A percentile compares a stretch with the other conserved stretches of the same genome.
Evolutionary conservation across 2,888 invertebrate genomes (phyloP).

Genomic region (Carcina quercana): DNA sequence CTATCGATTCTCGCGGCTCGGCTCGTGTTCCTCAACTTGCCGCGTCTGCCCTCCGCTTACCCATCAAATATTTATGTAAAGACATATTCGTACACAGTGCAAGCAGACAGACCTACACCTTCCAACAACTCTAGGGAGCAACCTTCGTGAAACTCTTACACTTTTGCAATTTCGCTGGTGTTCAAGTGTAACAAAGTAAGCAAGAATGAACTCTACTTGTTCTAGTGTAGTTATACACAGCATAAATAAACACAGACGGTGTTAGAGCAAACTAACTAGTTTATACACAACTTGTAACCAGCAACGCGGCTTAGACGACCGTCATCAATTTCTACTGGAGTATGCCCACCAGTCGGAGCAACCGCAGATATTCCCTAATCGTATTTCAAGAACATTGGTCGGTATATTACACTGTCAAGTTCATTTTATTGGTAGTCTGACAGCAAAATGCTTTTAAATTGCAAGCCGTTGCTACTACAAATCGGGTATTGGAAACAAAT

Average conservation of each 20-base stretch:
- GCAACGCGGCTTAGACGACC: slow-evolving; percentile 18
- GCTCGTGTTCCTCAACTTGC: slow-evolving; percentile 23
- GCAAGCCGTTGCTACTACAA: too few relatives aligned
- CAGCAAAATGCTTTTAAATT: too few relatives aligned
- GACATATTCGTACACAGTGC: slow-evolving; percentile 25
- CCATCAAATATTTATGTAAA: slow-evolving; percentile 55
- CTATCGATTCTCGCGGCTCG: slow-evolving; percentile 40
- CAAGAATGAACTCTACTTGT: too few relatives aligned
- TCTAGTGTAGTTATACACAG: too few relatives aligned
- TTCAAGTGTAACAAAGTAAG: too few relatives aligned
- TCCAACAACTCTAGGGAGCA: neutral
- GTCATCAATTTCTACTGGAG: slow-evolving; percentile 33
- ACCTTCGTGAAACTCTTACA: too few relatives aligned
- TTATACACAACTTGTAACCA: neutral
- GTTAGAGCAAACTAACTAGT: neutral
- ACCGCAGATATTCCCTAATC: slow-evolving; percentile 33
- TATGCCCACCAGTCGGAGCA: slow-evolving; percentile 23
- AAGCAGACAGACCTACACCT: slow-evolving; percentile 25
- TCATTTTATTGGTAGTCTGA: too few relatives aligned
- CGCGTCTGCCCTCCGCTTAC: slow-evolving; percentile 22
- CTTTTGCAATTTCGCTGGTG: too few relatives aligned
- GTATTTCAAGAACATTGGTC: slow-evolving; percentile 28
- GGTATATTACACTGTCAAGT: slow-evolving; percentile 25
- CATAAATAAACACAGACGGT: neutral
- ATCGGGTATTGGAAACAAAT: too few relatives aligned